Percentiles rank a stretch among this genome's conserved stretches.
These are phyloP conservation scores for Muntiacus muntjak DNA, from an alignment of 2,113 vertebrate genomes.

Conservation along the genomic window DNA sequence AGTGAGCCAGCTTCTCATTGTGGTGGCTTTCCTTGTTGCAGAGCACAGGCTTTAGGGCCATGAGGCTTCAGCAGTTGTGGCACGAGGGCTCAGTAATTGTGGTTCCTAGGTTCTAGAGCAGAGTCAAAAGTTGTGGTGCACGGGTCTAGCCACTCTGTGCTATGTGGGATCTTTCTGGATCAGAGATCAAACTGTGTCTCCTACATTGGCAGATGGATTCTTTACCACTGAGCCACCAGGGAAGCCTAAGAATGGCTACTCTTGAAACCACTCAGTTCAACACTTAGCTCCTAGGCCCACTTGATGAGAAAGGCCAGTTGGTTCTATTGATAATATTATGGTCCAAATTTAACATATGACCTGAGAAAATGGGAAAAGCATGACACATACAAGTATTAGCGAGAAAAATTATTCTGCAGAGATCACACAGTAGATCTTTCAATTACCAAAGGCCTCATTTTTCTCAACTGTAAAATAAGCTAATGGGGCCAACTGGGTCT, in stretches of 20 bases:
- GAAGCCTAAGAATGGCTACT: background rate
- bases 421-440: background rate
- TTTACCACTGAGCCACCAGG: background rate
- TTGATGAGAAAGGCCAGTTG: background rate
- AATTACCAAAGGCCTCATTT: background rate
- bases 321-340: background rate
- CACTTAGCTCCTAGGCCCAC: background rate
- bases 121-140: background rate
- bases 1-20: background rate
- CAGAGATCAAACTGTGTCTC: background rate
- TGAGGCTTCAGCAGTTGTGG: background rate
- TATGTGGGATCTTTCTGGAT: background rate
- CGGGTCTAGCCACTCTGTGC: background rate
- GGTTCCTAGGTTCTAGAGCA: background rate
- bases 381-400: background rate
- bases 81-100: background rate
- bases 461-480: background rate
- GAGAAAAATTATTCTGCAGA: background rate
- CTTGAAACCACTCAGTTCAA: background rate
- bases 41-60: background rate
- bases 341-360: background rate
- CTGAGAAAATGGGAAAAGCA: background rate
- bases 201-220: background rate
- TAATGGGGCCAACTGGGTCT: background rate
- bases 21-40: background rate